Base-by-base conservation (phyloP, 2,797 vertebrate species). In the Schizopygopsis malacanthus region DNA sequence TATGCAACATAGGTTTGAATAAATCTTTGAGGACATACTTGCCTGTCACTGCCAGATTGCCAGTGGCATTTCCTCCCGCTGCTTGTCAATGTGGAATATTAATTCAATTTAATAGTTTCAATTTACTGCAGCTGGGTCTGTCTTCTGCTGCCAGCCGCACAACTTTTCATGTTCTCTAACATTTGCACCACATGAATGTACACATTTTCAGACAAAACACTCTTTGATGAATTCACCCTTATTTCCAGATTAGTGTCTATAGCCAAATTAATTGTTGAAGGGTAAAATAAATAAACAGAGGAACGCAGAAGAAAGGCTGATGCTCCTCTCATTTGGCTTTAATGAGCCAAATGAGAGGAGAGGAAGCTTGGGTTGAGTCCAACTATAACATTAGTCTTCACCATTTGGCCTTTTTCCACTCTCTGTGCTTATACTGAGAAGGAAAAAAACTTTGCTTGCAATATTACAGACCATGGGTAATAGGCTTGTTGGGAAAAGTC, bases 81-180 rank as follows among this genome's bases (percentile, higher is more conserved):
- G 83, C 87, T 88, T 88, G 87, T 87, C 87, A 87, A 81, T 33
- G 81, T 88, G 87, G 80, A 89, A 90, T 87, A 85, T 84, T 86
- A 86, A 88, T 90, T 88, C 82, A 71, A 61, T 89, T 83, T 89
- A 87, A 91, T 88, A 88, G 89, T 91, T 84, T 82, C 84, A 90
- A 90, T 91, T 88, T 88, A 86, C 81, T 81, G 84, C 33, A 45
- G 84, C 82, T 41, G 47, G 75, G 37, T 59, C 65, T 79, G 52
- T 89, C 78, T 88, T 87, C 83, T 79, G 67, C 56, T 87, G 88
- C 88, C 90, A 88, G 85, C 59, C 43, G 15, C 56, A 63, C 61
- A 85, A 82, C 61, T 67, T 88, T 76, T 81, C 87, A 88, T 78
- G 85, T 90, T 86, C 83, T 87, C 52, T 79, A 54, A 71, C 70